Percentiles rank a stretch among this genome's conserved stretches.
These are phyloP conservation scores for Plagiodera versicolora DNA, from an alignment of 2,888 invertebrate genomes.

Conservation along the genomic window DNA sequence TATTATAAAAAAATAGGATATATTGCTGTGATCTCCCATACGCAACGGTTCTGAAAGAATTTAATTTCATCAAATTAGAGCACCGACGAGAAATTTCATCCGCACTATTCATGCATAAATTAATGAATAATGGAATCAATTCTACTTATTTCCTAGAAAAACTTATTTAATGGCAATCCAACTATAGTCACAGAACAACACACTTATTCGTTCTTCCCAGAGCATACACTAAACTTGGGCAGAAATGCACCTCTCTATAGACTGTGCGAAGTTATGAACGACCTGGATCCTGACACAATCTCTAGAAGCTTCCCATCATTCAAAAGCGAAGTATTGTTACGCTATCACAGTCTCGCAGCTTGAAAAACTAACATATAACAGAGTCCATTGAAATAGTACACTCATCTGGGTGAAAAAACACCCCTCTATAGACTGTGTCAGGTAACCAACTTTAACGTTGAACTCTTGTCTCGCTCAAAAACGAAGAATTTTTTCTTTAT, in stretches of 20 bases:
- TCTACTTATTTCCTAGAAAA: background rate
- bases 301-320: background rate
- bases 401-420: too few relatives aligned
- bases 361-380: too few relatives aligned
- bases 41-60: conserved; percentile 2
- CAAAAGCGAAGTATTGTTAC: too few relatives aligned
- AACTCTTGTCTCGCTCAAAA: too few relatives aligned
- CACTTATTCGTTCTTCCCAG: background rate
- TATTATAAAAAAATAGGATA: background rate
- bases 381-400: too few relatives aligned
- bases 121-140: conserved; percentile 2
- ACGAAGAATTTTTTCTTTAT: too few relatives aligned
- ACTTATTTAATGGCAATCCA: background rate
- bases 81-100: conserved; percentile 1
- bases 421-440: too few relatives aligned
- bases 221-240: background rate
- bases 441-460: too few relatives aligned
- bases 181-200: background rate
- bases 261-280: background rate
- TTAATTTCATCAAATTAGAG: conserved; percentile 2
- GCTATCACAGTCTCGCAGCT: too few relatives aligned
- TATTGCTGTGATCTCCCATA: background rate
- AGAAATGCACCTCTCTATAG: conserved; percentile 3
- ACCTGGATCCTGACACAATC: background rate
- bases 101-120: background rate